phyloP scores from a whole-genome alignment of 2,888 invertebrate genomes.

The Druceiella hillmani region DNA sequence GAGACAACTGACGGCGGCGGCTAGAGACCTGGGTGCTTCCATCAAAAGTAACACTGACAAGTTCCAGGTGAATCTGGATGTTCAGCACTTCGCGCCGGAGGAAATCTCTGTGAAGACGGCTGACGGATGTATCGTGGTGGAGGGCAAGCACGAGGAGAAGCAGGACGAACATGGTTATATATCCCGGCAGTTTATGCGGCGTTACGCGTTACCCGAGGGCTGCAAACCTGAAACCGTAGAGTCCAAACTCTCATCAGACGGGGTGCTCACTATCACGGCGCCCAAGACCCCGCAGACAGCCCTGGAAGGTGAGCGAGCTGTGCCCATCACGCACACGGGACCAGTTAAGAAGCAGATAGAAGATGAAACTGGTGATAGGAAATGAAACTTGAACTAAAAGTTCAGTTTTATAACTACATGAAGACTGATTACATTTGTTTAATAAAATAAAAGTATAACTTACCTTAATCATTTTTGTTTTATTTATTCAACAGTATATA shows the following conservation, averaged over 20 bases:
- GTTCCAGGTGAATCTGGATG: conserved; percentile 33
- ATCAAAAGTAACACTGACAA: conserved; percentile 32
- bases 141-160: conserved; percentile 38
- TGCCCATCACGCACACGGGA: no score
- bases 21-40: no score
- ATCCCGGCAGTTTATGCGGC: conserved; percentile 34
- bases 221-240: conserved; percentile 31
- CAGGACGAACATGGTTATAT: conserved; percentile 35
- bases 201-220: conserved; percentile 33
- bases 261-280: conserved; percentile 31
- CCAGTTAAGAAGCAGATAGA: no score
- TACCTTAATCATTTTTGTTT: no score
- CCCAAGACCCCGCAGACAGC: conserved; percentile 22
- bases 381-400: no score
- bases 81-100: conserved; percentile 34
- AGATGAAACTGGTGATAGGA: no score
- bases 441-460: no score
- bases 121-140: conserved; percentile 33
- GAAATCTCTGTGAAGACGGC: conserved; percentile 32
- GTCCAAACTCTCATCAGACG: conserved; percentile 33
- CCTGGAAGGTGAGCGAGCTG: conserved; percentile 5
- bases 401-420: no score
- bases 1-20: no score
- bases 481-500: no score
- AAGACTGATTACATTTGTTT: no score